phyloP scores from a whole-genome alignment of 2,113 vertebrate genomes.

The Petromus typicus region DNA sequence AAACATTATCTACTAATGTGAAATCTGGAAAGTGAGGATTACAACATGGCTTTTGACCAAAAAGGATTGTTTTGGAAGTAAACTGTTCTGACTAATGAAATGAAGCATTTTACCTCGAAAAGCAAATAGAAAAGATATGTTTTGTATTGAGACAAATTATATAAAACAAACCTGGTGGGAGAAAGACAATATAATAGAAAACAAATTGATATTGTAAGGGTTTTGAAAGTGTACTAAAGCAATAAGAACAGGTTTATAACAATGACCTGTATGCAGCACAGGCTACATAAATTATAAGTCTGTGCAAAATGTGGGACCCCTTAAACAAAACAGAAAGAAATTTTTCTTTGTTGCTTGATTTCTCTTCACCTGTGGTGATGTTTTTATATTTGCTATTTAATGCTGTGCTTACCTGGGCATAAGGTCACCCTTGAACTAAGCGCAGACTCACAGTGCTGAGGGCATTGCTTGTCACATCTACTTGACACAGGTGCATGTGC shows the following conservation, averaged over 20 bases:
- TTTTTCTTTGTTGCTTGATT: background rate
- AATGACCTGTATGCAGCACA: background rate
- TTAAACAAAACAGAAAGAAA: background rate
- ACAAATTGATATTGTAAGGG: background rate
- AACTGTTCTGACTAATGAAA: background rate
- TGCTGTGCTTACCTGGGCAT: background rate
- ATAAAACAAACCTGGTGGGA: background rate
- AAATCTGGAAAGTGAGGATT: background rate
- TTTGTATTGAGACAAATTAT: background rate
- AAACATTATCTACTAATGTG: background rate
- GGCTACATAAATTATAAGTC: background rate
- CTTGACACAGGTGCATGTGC: background rate
- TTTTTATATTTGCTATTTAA: background rate
- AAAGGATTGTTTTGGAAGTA: background rate
- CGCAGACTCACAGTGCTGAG: background rate
- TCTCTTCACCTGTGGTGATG: background rate
- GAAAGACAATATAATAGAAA: background rate
- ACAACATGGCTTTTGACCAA: background rate
- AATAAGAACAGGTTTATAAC: background rate
- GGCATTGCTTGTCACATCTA: background rate
- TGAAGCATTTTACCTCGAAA: background rate
- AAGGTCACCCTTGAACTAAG: background rate
- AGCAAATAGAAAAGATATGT: background rate
- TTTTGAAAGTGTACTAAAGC: background rate
- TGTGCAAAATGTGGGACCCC: background rate